These are phyloP conservation scores for Calonectris borealis DNA, from an alignment of 2,113 vertebrate genomes.

Conservation along the genomic window DNA sequence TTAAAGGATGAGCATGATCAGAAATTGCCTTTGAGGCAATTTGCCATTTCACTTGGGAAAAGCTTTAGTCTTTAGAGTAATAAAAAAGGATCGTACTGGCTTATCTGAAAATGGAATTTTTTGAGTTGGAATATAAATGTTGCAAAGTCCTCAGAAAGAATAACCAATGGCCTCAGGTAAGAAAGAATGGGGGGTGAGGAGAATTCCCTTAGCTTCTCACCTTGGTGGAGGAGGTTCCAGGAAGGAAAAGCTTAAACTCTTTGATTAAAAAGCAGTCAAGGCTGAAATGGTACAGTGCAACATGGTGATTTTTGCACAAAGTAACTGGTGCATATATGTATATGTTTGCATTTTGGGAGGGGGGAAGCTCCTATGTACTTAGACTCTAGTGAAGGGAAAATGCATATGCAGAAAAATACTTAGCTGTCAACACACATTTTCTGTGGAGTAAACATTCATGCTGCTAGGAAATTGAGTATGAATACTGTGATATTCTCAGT, in stretches of 20 bases:
- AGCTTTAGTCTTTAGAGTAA: neutral
- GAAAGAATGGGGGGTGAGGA: neutral
- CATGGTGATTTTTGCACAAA: neutral
- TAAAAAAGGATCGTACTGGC: neutral
- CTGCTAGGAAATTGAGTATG: neutral
- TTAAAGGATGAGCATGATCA: neutral
- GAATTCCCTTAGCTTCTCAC: neutral
- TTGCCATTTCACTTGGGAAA: neutral
- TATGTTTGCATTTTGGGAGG: neutral
- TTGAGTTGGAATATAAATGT: neutral
- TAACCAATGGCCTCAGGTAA: neutral
- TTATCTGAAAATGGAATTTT: neutral
- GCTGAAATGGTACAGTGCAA: neutral
- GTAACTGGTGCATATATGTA: neutral
- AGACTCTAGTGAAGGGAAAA: neutral
- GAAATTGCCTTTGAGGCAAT: neutral
- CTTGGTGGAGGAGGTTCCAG: neutral
- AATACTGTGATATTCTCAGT: neutral
- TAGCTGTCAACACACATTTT: neutral
- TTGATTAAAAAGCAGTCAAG: neutral
- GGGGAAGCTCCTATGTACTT: neutral
- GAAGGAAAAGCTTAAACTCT: neutral
- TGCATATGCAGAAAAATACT: neutral
- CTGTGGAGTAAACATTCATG: neutral
- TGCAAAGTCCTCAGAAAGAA: neutral